These are phyloP conservation scores for Axis porcinus DNA, from an alignment of 2,113 vertebrate genomes.

Conservation along the genomic window DNA sequence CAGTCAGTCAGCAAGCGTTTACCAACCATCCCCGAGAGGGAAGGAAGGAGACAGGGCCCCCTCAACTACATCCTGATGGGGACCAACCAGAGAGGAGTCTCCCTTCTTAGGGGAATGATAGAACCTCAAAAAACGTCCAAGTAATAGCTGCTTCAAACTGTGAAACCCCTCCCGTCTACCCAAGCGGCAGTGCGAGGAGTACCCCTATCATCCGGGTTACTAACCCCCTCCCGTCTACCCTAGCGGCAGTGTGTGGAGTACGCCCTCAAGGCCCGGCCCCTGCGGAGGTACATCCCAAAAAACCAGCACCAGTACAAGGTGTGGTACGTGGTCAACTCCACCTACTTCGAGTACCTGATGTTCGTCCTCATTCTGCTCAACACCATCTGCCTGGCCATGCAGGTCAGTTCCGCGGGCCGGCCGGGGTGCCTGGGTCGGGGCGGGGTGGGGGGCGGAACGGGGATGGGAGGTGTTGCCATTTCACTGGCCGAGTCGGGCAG, in stretches of 20 bases:
- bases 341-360: slow-evolving; percentile 99
- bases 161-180: not conserved
- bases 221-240: not conserved
- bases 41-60: not conserved
- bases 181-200: slow-evolving; percentile 98
- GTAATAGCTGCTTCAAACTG: not conserved
- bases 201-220: slow-evolving; percentile 37
- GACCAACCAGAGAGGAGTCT: not conserved
- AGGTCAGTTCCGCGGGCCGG: slow-evolving; percentile 82
- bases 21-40: not conserved
- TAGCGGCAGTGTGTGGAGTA: slow-evolving; percentile 99
- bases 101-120: not conserved
- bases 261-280: slow-evolving; percentile 94
- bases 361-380: slow-evolving; percentile 98
- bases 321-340: slow-evolving; percentile 99
- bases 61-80: not conserved
- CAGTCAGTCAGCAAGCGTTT: not conserved
- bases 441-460: fast-evolving
- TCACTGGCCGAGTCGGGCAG: not conserved
- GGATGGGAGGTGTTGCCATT: not conserved
- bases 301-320: slow-evolving; percentile 99
- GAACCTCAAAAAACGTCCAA: not conserved
- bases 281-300: slow-evolving; percentile 97
- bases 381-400: slow-evolving; percentile 99
- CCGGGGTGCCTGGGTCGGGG: not conserved